Evolutionary conservation across 2,113 vertebrate species (phyloP), one percentile per base, ranked within the genome.

Genomic region (Pelecanoides urinatrix): DNA sequence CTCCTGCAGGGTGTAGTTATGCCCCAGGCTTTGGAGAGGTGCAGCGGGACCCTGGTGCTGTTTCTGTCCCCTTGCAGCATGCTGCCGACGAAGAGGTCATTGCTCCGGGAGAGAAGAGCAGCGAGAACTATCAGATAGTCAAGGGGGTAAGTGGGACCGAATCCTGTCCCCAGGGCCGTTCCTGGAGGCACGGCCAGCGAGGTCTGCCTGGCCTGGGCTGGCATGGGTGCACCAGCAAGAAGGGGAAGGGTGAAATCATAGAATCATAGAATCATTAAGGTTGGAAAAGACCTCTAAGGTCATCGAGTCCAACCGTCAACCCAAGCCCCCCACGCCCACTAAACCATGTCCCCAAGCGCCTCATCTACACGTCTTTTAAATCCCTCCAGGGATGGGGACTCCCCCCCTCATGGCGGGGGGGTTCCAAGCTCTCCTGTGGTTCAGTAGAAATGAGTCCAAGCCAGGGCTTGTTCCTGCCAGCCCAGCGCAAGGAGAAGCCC

Each of bases 121-220:
- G 99, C 3, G 99, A 99, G 97, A 99, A 98, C 98, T 99, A 99
- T 94, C 98, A 99, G 98, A 98, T 98, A 72, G 99, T 99, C 89
- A 99, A 99, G 96, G 99, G 99, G 98, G 99, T 99, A 87, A 95
- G 97, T 97, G 68, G 78, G 56, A 29, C 3, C 12, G 1, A 77
- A 7, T 8, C 25, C n/a, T 7, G 11, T 18, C 75, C 30, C 34
- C 26, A 11, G 45, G 42, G 53, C 56, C 59, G 36, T 11, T 65
- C 14, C 52, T 50, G 9, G 34, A 13, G 40, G 53, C 55, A 70
- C 2, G 1, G 38, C 55, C 75, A 36, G 19, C 2, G 7, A 7
- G 5, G 5, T 25, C 67, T n/a, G 49, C 38, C 9, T 19, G 61
- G 59, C 27, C 38, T 30, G 58, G 59, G 34, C 18, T 38, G 55